Percentiles rank a stretch among this genome's conserved stretches.
Conservation (phyloP, 1,140 invertebrate species). For the Zaprionus inermis region DNA sequence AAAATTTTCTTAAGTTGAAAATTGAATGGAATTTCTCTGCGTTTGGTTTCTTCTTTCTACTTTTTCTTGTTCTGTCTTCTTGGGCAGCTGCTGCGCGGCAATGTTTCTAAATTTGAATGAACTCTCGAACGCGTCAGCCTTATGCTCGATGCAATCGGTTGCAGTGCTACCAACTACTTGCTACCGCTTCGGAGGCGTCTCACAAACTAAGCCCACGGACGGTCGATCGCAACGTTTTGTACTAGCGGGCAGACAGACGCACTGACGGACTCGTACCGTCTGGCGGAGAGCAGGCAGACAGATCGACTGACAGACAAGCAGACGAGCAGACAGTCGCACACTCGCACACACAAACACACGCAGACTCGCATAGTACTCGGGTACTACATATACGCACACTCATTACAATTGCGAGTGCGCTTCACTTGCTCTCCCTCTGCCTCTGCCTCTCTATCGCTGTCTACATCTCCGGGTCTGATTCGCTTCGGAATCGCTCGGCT, state of each 20-base stretch:
- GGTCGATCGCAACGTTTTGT: constrained; percentile 77
- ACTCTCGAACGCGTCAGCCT: constrained; percentile 26
- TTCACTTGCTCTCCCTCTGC: constrained; percentile 20
- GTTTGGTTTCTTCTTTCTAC: not conserved
- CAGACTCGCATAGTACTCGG: constrained; percentile 6
- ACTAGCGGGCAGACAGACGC: constrained; percentile 30
- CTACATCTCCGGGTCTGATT: constrained; percentile 18
- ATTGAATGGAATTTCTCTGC: constrained; percentile 22
- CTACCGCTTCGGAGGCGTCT: constrained; percentile 72
- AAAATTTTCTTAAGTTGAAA: constrained; percentile 38
- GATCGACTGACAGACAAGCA: not conserved
- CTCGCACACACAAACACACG: constrained; percentile 10
- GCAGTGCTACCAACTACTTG: constrained; percentile 70
- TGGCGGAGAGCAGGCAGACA: constrained; percentile 5
- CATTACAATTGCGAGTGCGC: constrained; percentile 34
- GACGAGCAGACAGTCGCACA: not conserved
- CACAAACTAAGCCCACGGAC: constrained; percentile 80
- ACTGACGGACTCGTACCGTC: not conserved
- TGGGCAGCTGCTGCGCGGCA: constrained; percentile 43
- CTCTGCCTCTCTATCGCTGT: constrained; percentile 1
- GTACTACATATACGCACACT: constrained; percentile 34
- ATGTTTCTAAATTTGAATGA: constrained; percentile 58
- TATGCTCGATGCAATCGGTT: constrained; percentile 35
- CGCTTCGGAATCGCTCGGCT: constrained; percentile 47
- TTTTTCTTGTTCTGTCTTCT: constrained; percentile 1